A percentile compares a stretch with the other conserved stretches of the same genome.
These are phyloP conservation scores for Lithophane leautieri DNA, from an alignment of 2,888 invertebrate species.

Conservation along the genomic window DNA sequence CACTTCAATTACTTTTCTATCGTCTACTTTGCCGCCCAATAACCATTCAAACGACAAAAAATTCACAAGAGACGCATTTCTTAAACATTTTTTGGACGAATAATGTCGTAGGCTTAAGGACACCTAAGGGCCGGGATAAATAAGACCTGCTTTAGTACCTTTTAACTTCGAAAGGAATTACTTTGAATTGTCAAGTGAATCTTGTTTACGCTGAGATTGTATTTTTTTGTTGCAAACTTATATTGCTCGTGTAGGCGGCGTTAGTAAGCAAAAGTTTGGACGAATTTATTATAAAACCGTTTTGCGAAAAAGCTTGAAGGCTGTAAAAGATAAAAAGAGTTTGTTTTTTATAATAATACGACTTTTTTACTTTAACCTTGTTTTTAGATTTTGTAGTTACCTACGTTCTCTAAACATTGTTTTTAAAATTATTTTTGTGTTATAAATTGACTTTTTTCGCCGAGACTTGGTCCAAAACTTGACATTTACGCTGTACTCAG, in stretches of 20 bases:
- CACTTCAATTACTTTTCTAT: constrained; percentile 39
- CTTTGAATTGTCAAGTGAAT: constrained; percentile 61
- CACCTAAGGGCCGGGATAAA: constrained; percentile 62
- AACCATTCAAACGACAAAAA: constrained; percentile 71
- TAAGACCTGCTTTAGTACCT: constrained; percentile 54
- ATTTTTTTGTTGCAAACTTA: constrained; percentile 44
- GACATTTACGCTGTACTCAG: neutral
- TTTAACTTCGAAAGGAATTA: constrained; percentile 63
- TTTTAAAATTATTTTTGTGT: neutral
- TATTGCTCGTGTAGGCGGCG: constrained; percentile 22
- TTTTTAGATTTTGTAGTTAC: constrained; percentile 5
- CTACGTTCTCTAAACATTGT: neutral
- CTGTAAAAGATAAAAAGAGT: constrained; percentile 22
- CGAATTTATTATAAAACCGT: constrained; percentile 48
- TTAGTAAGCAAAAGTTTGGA: constrained; percentile 28
- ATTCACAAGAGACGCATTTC: constrained; percentile 71
- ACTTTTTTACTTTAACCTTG: constrained; percentile 3
- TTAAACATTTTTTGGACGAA: constrained; percentile 71
- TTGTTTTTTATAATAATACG: constrained; percentile 11
- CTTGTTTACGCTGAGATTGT: constrained; percentile 52
- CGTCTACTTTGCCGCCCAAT: constrained; percentile 62
- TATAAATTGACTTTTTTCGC: too few relatives aligned
- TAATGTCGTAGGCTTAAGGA: constrained; percentile 65
- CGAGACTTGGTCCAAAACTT: neutral
- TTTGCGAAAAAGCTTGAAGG: constrained; percentile 29